Base-by-base conservation (phyloP, 2,113 vertebrate species). In the Epinephelus fuscoguttatus region DNA sequence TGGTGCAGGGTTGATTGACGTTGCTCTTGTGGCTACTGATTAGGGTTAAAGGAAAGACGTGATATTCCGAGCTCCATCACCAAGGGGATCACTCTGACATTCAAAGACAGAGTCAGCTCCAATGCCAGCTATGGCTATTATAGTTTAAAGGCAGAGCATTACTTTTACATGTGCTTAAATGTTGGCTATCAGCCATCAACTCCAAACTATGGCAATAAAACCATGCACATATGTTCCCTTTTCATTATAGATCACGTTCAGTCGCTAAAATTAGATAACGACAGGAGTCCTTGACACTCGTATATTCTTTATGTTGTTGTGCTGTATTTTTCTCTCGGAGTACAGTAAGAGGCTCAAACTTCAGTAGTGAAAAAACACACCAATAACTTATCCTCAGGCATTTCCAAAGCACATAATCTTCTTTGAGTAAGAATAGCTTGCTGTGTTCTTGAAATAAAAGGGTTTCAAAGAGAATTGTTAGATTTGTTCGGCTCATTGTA, bases 341-440 rank as follows among this genome's bases (percentile, higher is more conserved):
- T 52, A 27, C 21, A 56, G 9, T 61, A 89, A 82, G 63, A 69
- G 14, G 47, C 80, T 88, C 63, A 75, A 78, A 78, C 47, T 80
- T 53, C 10, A 21, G 70, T 61, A 75, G 63, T 56, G 30, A 69
- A 85, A 80, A 80, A 88, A 81, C 66, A 88, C 63, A 73, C 30
- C 25, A 50, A 40, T 61, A 56, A 85, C 62, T 86, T 76, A 86
- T 85, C 80, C 86, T 61, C 30, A 80, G 84, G 86, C 72, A 93
- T 92, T 91, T 91, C 63, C 63, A 88, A 89, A 87, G 84, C 70
- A 73, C 78, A 78, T 94, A 91, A 94, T 95, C 91, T 78, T 69
- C 90, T 94, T 93, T 80, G 52, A 53, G 25, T 71, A 67, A 88
- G 76, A 88, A 81, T 55, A 77, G 21, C 15, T 75, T 56, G 75